A percentile compares a stretch with the other conserved stretches of the same genome.
Conservation (phyloP, 2,888 invertebrate genomes). For the Drosophila colorata region DNA sequence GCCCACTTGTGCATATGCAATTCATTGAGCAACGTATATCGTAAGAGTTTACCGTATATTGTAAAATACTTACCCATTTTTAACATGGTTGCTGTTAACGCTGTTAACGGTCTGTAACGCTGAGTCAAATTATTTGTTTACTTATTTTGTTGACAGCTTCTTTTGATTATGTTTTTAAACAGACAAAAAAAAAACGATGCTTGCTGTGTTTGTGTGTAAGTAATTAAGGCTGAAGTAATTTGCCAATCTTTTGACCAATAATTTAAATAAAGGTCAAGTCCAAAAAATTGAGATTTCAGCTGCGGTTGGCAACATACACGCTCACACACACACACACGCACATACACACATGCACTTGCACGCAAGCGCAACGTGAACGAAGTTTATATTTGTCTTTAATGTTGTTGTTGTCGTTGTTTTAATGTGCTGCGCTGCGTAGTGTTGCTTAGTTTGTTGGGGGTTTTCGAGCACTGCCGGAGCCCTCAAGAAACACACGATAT, state of each 20-base stretch:
- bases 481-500: constrained; percentile 49
- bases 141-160: constrained; percentile 8
- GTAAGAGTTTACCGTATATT: constrained; percentile 5
- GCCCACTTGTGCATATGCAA: background rate
- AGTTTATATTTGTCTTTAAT: background rate
- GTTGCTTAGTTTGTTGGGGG: constrained; percentile 8
- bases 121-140: constrained; percentile 20
- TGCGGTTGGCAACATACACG: constrained; percentile 13
- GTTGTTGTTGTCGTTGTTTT: constrained; percentile 3
- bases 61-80: constrained; percentile 21
- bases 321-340: background rate
- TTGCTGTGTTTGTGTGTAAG: constrained; percentile 14
- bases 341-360: constrained; percentile 30
- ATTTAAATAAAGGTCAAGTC: constrained; percentile 47
- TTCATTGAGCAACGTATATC: constrained; percentile 13
- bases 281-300: constrained; percentile 18
- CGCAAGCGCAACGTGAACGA: constrained; percentile 55
- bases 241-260: constrained; percentile 19
- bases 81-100: constrained; percentile 6
- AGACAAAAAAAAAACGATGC: constrained; percentile 7
- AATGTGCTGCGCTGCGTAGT: background rate
- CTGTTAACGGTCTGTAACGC: constrained; percentile 5
- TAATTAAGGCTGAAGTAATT: constrained; percentile 21
- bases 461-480: constrained; percentile 24
- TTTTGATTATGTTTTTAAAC: background rate